A percentile compares a stretch with the other conserved stretches of the same genome.
These are phyloP conservation scores for Idaea biselata DNA, from an alignment of 2,888 invertebrate species.

Conservation along the genomic window DNA sequence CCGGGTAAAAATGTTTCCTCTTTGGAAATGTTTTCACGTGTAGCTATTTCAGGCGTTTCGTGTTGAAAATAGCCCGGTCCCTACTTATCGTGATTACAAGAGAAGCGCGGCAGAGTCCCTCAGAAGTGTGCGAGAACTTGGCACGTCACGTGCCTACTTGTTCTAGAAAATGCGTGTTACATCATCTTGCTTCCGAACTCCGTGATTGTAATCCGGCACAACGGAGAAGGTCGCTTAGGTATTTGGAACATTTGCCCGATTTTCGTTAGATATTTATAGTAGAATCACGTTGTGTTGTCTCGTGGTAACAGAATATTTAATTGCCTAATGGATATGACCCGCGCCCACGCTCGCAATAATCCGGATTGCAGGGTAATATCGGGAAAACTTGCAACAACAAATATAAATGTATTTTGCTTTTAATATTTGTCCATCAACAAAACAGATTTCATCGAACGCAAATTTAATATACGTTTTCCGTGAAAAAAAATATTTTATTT, in stretches of 20 bases:
- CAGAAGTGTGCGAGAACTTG: not conserved
- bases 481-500: too few species aligned
- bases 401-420: too few species aligned
- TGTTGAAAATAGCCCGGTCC: not conserved
- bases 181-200: conserved; percentile 1
- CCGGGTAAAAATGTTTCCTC: not conserved
- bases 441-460: too few species aligned
- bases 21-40: not conserved
- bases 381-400: too few species aligned
- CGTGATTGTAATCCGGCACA: conserved; percentile 1
- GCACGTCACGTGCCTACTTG: not conserved
- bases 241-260: not conserved
- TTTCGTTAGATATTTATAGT: not conserved
- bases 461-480: too few species aligned
- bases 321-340: not conserved
- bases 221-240: not conserved
- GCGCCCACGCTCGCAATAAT: too few species aligned
- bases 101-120: not conserved
- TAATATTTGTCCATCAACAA: too few species aligned
- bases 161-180: not conserved
- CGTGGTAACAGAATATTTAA: not conserved
- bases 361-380: too few species aligned
- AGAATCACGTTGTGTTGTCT: not conserved
- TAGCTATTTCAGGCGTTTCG: not conserved
- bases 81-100: not conserved